These are phyloP conservation scores for Ailuropoda melanoleuca DNA, from an alignment of 2,113 vertebrate species.

Conservation along the genomic window DNA sequence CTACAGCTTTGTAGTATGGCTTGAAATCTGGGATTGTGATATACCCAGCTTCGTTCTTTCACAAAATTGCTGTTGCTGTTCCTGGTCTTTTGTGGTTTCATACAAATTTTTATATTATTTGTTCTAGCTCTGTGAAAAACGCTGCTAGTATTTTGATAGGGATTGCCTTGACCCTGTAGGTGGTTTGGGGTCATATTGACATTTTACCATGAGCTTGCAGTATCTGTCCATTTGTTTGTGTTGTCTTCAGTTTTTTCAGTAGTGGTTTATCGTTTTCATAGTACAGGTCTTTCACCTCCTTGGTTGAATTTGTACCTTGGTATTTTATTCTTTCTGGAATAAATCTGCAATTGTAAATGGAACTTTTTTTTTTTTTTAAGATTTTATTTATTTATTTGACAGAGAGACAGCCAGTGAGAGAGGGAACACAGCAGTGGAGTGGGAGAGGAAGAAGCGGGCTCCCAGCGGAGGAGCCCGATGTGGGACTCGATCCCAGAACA, in stretches of 20 bases:
- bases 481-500: no score
- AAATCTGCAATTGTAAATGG: neutral
- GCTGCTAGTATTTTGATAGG: neutral
- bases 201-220: neutral
- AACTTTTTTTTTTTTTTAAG: neutral
- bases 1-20: neutral
- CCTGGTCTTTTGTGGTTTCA: neutral
- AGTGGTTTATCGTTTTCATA: neutral
- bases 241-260: neutral
- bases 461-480: no score
- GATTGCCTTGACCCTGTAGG: neutral
- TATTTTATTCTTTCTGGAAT: neutral
- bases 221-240: neutral
- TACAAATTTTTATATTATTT: neutral
- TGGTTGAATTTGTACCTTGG: neutral
- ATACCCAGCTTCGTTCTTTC: neutral
- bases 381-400: no score
- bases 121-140: neutral
- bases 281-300: neutral
- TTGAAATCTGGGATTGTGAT: neutral
- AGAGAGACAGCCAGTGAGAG: no score
- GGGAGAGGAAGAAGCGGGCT: no score
- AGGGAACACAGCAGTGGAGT: no score
- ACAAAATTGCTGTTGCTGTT: neutral
- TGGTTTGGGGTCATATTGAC: neutral